Base-by-base conservation (phyloP, 2,113 vertebrate species). In the Ictalurus punctatus region DNA sequence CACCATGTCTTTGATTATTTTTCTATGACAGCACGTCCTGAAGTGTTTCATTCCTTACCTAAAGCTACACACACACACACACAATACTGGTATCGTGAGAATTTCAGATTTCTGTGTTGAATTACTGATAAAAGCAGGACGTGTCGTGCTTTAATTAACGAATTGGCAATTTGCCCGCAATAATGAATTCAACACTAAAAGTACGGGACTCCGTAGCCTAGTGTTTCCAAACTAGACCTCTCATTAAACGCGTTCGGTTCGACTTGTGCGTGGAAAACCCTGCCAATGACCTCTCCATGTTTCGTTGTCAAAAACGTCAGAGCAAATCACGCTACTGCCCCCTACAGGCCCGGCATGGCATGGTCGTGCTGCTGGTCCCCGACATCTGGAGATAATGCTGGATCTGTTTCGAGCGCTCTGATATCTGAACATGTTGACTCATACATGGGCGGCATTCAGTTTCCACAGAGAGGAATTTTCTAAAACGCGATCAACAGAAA, bases 401-500 rank as follows among this genome's bases (percentile, higher is more conserved):
- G 19, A 85, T 37, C 7, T 40, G 71, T 78, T 48, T 79, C 34
- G 13, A 19, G 23, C 13, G 6, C 74, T 81, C 87, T 34, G 83
- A 89, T 40, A 78, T 79, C 83, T 14, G 58, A 69, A 67, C 59
- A 85, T 40, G 73, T 85, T 67, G 83, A 89, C 67, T 89, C 73
- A 85, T 82, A 69, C 88, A 83, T 87, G 90, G 86, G 79, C 84
- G 87, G 88, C 80, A 85, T 81, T 87, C 86, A 23, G 84, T 89
- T 89, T 88, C 74, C 52, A 79, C 48, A 21, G 52, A 87, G 71
- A 83, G 79, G 27, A 76, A 69, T 71, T 85, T 89, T 90, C 81
- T 90, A 78, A 89, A 91, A 91, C 80, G 82, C 48, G 86, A 89
- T 88, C 73, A 86, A 83, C 83, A 91, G 88, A 92, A 91, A 91